Percentiles rank a stretch among this genome's conserved stretches.
Evolutionary conservation across 2,888 invertebrate species (phyloP).

Genomic region (Drosophila suboccidentalis): DNA sequence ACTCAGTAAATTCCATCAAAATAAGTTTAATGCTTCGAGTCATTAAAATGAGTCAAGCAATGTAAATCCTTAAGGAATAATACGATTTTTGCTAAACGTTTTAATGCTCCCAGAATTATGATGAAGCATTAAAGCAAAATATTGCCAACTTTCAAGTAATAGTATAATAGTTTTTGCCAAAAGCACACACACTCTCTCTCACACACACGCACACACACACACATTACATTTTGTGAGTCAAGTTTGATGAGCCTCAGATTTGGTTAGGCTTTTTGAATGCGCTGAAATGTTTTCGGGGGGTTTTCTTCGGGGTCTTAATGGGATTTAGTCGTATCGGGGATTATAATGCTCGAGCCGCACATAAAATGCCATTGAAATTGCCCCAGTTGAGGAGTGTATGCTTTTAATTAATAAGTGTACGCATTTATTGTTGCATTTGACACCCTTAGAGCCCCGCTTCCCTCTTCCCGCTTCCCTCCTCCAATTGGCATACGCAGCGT

Average conservation of each 20-base stretch:
- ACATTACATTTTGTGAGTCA: slow-evolving; percentile 14
- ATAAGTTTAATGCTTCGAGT: slow-evolving; percentile 10
- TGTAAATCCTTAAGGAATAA: slow-evolving; percentile 18
- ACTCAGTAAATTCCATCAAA: slow-evolving; percentile 2
- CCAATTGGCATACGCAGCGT: slow-evolving; percentile 40
- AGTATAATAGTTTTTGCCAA: slow-evolving; percentile 67
- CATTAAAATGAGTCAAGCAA: slow-evolving; percentile 24
- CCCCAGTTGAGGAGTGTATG: slow-evolving; percentile 42
- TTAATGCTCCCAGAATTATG: slow-evolving; percentile 66
- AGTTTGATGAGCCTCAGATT: slow-evolving; percentile 63
- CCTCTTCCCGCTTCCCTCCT: neutral
- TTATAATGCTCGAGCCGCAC: slow-evolving; percentile 58
- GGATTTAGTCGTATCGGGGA: slow-evolving; percentile 40
- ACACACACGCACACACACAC: slow-evolving; percentile 9
- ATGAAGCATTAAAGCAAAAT: slow-evolving; percentile 64
- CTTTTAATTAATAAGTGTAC: slow-evolving; percentile 75
- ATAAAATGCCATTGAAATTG: slow-evolving; percentile 66
- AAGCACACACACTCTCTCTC: slow-evolving; percentile 28
- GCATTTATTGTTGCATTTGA: slow-evolving; percentile 69
- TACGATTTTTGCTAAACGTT: slow-evolving; percentile 41
- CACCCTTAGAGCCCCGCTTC: slow-evolving; percentile 27
- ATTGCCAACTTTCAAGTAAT: slow-evolving; percentile 70
- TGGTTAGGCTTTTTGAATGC: slow-evolving; percentile 26
- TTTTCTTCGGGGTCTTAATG: slow-evolving; percentile 17
- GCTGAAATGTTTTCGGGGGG: neutral